phyloP scores from a whole-genome alignment of 2,113 vertebrate species.

The Chaetodon trifascialis region DNA sequence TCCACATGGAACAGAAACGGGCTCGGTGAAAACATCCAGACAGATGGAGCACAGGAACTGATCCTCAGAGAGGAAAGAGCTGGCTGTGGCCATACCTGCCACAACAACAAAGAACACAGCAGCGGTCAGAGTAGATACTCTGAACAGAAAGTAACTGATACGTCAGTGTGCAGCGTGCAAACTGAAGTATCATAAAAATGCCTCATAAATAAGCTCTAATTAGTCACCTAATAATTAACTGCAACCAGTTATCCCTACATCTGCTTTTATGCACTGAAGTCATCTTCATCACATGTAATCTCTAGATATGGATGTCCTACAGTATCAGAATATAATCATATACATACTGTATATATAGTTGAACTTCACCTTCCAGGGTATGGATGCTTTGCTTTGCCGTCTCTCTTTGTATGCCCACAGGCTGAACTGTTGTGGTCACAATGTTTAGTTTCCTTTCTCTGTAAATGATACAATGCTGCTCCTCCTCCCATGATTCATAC shows the following conservation, averaged over 20 bases:
- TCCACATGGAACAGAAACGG: conserved; percentile 67
- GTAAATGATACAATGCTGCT: neutral
- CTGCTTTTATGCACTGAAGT: neutral
- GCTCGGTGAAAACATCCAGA: conserved; percentile 59
- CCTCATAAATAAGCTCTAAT: neutral
- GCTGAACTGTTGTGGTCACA: neutral
- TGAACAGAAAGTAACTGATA: neutral
- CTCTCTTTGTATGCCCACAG: neutral
- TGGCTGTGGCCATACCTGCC: conserved; percentile 48
- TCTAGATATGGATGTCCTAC: neutral
- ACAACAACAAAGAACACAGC: neutral
- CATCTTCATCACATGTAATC: neutral
- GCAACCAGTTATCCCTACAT: neutral
- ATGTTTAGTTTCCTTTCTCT: conserved; percentile 47
- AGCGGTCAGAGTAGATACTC: neutral
- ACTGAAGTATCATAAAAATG: neutral
- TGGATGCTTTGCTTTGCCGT: neutral
- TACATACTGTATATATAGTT: neutral
- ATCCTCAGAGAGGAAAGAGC: conserved; percentile 48
- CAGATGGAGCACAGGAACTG: conserved; percentile 65
- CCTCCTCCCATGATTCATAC: conserved; percentile 29
- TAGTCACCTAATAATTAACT: neutral
- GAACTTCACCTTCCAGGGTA: conserved; percentile 33
- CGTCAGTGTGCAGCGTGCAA: neutral
- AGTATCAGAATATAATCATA: neutral